Percentiles rank a stretch among this genome's conserved stretches.
Conservation (phyloP, 2,888 invertebrate genomes). For the Kuschelorhynchus macadamiae region DNA sequence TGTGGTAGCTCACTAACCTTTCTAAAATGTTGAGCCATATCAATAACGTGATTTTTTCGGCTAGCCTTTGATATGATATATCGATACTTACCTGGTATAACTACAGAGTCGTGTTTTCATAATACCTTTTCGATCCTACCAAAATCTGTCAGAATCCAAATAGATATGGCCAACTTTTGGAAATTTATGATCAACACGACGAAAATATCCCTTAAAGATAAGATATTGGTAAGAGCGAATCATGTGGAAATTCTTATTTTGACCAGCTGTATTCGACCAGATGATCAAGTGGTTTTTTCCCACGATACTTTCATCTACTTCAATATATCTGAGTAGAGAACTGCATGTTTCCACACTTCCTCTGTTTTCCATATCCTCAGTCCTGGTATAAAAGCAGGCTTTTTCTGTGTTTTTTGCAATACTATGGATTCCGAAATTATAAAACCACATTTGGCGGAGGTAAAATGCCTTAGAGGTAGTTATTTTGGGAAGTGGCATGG, state of each 20-base stretch:
- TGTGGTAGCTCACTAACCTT: constrained; percentile 44
- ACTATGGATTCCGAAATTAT: constrained; percentile 46
- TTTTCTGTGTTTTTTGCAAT: constrained; percentile 40
- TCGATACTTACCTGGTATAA: constrained; percentile 57
- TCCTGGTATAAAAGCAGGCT: constrained; percentile 49
- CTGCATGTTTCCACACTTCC: constrained; percentile 16
- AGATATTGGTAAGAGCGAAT: constrained; percentile 55
- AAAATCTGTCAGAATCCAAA: constrained; percentile 62
- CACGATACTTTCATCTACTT: constrained; percentile 1
- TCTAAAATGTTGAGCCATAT: constrained; percentile 53
- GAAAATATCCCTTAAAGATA: constrained; percentile 56
- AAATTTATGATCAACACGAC: constrained; percentile 60
- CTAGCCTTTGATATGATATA: constrained; percentile 53
- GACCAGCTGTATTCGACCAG: constrained; percentile 57
- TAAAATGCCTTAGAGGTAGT: too few species aligned
- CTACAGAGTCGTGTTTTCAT: constrained; percentile 57
- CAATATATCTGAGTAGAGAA: constrained; percentile 18
- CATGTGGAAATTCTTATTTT: constrained; percentile 58
- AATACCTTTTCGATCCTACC: constrained; percentile 59
- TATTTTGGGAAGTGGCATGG: too few species aligned
- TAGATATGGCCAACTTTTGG: constrained; percentile 61
- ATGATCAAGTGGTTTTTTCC: constrained; percentile 40
- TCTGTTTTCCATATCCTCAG: constrained; percentile 47
- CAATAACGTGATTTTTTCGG: constrained; percentile 53
- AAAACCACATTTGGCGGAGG: too few species aligned